A percentile compares a stretch with the other conserved stretches of the same genome.
These are phyloP conservation scores for Eriosoma lanigerum DNA, from an alignment of 1,140 invertebrate species.

Conservation along the genomic window DNA sequence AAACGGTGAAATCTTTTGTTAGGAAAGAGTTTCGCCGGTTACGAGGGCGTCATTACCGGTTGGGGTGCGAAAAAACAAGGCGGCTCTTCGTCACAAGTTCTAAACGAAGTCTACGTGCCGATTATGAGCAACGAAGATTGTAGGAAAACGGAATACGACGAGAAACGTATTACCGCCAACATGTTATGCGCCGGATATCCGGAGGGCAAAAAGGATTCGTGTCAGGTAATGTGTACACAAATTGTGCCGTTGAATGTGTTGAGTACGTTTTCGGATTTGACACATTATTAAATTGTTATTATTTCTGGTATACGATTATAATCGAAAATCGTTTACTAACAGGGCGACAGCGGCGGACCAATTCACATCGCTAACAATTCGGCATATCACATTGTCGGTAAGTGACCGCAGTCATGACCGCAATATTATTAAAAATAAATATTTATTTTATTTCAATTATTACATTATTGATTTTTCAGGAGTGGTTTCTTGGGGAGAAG, in stretches of 20 bases:
- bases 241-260: too few species aligned
- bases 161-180: constrained; percentile 74
- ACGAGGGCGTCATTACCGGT: constrained; percentile 56
- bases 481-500: constrained; percentile 74
- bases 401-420: constrained; percentile 54
- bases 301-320: too few species aligned
- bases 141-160: constrained; percentile 67
- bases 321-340: too few species aligned
- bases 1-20: constrained; percentile 16
- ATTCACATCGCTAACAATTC: constrained; percentile 62
- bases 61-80: constrained; percentile 56
- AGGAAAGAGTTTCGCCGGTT: constrained; percentile 56
- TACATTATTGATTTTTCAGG: constrained; percentile 18
- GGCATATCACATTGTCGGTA: constrained; percentile 62
- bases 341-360: constrained; percentile 71
- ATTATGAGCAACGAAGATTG: constrained; percentile 74
- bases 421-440: neutral
- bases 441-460: too few species aligned
- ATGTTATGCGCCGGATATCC: constrained; percentile 83
- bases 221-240: constrained; percentile 58
- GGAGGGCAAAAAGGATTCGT: constrained; percentile 75
- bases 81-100: constrained; percentile 48
- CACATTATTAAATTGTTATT: too few species aligned
- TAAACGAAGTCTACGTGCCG: constrained; percentile 67
- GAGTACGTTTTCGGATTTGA: neutral